Base-by-base conservation (phyloP, 1,140 invertebrate genomes). In the Geopemphigus sp. region DNA sequence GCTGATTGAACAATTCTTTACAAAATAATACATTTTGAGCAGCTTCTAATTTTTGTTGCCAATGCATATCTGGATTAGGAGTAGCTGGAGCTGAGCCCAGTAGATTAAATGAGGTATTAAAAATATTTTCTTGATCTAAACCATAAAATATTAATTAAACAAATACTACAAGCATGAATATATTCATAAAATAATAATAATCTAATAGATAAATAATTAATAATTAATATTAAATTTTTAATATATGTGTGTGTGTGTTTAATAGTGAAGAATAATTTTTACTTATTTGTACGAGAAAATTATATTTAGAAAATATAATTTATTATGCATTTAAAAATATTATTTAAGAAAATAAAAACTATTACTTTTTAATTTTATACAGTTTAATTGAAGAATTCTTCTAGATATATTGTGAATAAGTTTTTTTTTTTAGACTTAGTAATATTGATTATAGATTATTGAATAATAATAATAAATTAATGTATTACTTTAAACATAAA, bases 21-120 rank as follows among this genome's bases (percentile, higher is more conserved):
- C 96, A 98, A 86, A 98, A 99, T 5, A 98, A 86, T 47, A 98
- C 96, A 87, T 98, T 98, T 84, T 99, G 97, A 0, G 96, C 96
- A 2, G 94, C 93, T 86, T 98, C 96, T 11, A 99, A 86, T 84
- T 95, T 95, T 83, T 95, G 93, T 83, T 98, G 95, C 97, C 96
- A 99, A 84, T 94, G 92, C 61, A 92, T 89, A 82, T 95, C 94
- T 0, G 91, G 87, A 29, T 90, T 90, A 0, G 91, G 88, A 14
- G 91, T 90, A 47, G 90, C 90, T 0, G 89, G 88, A 61, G 84
- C 84, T 11, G 86, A 85, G 22, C 89, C 88, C 32, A 93, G 88
- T 1, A 92, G 86, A 84, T 90, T 93, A n/a, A 94, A 89, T 50
- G 90, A 91, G 1, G 91, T 91, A 54, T 90, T 93, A 81, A 92